Evolutionary conservation across 2,113 vertebrate species (phyloP).

Genomic region (Spheniscus mendiculus): DNA sequence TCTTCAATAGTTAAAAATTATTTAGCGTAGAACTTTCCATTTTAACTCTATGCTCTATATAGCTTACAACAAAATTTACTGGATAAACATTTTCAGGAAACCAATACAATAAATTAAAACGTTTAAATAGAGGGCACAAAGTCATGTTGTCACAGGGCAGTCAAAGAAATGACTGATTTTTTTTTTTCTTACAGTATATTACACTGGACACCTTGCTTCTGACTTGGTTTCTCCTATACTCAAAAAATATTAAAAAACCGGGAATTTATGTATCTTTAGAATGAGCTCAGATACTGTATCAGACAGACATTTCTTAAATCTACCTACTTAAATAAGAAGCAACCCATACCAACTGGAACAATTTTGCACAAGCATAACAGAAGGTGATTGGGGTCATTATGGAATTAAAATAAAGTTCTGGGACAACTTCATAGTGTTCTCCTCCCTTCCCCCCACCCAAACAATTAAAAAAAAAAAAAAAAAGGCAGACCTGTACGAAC

Average conservation of each 20-base stretch:
- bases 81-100: slow-evolving; percentile 61
- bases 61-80: slow-evolving; percentile 57
- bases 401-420: slow-evolving; percentile 4
- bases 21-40: slow-evolving; percentile 54
- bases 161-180: slow-evolving; percentile 39
- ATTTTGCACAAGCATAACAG: slow-evolving; percentile 48
- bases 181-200: slow-evolving; percentile 42
- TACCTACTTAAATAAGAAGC: slow-evolving; percentile 49
- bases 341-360: slow-evolving; percentile 33
- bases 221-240: slow-evolving; percentile 39
- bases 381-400: neutral
- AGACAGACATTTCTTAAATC: slow-evolving; percentile 52
- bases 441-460: neutral
- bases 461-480: neutral
- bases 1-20: slow-evolving; percentile 49
- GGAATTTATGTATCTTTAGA: slow-evolving; percentile 30
- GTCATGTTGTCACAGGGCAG: slow-evolving; percentile 39
- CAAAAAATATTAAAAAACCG: slow-evolving; percentile 19
- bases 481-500: slow-evolving; percentile 50
- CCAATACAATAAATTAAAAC: slow-evolving; percentile 62
- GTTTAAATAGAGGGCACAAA: slow-evolving; percentile 67
- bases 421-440: slow-evolving; percentile 37
- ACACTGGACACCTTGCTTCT: slow-evolving; percentile 38
- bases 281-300: slow-evolving; percentile 67
- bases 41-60: slow-evolving; percentile 50